Evolutionary conservation across 2,113 vertebrate genomes (phyloP).

Genomic region (Sphaerodactylus townsendi): DNA sequence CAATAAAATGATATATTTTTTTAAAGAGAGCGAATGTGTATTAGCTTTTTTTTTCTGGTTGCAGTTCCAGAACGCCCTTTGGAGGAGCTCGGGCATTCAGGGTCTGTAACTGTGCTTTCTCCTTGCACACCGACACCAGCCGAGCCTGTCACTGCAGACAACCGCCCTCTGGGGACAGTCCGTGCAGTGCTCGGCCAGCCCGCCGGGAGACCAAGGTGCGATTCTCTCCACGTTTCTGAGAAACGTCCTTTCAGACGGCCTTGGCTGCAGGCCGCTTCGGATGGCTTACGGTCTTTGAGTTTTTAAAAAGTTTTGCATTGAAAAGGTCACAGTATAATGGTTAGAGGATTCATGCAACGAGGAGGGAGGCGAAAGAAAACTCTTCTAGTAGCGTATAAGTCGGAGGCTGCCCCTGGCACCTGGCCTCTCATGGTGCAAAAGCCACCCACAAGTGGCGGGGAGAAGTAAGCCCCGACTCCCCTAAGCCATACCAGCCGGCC

Average conservation of each 20-base stretch:
- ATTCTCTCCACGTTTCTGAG: too few relatives aligned
- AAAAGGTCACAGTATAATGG: slow-evolving; percentile 1
- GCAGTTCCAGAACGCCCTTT: background rate
- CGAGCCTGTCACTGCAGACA: background rate
- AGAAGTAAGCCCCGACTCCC: background rate
- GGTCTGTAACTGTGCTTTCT: background rate
- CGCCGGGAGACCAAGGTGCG: background rate
- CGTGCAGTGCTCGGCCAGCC: background rate
- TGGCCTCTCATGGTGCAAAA: background rate
- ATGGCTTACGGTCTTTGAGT: background rate
- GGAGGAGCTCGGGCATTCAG: background rate
- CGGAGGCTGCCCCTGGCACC: background rate
- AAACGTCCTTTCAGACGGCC: background rate
- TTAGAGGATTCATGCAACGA: background rate
- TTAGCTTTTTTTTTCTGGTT: background rate
- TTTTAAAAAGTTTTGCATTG: background rate
- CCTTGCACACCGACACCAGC: background rate
- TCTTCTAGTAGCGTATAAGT: background rate
- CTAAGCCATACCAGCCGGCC: background rate
- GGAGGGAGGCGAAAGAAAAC: background rate
- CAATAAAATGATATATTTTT: background rate
- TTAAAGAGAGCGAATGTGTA: background rate
- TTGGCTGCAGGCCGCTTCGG: background rate
- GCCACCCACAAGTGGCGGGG: background rate
- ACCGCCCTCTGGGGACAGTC: too few relatives aligned